These are phyloP conservation scores for Cosmorhoe ocellata DNA, from an alignment of 2,888 invertebrate species.

Conservation along the genomic window DNA sequence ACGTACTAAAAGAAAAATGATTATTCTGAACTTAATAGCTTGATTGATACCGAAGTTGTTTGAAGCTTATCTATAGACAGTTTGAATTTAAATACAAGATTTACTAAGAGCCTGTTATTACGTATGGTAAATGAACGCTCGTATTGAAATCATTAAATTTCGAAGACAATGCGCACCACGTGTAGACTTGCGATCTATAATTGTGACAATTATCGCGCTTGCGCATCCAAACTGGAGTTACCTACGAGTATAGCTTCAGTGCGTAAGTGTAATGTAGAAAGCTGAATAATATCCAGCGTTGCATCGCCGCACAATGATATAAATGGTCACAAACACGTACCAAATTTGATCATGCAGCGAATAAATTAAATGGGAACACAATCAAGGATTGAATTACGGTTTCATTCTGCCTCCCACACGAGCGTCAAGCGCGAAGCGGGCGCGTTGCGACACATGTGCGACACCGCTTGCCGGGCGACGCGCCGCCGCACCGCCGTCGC, in stretches of 20 bases:
- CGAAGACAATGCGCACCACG: constrained; percentile 39
- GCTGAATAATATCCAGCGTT: constrained; percentile 52
- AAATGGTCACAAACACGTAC: constrained; percentile 74
- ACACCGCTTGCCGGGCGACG: constrained; percentile 56
- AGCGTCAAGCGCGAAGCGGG: constrained; percentile 35
- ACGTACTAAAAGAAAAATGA: constrained; percentile 49
- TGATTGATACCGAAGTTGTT: constrained; percentile 60
- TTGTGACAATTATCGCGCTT: constrained; percentile 42
- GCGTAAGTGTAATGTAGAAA: constrained; percentile 46
- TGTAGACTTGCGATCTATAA: constrained; percentile 41
- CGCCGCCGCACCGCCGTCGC: constrained; percentile 39
- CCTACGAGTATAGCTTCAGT: constrained; percentile 36
- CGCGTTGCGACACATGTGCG: constrained; percentile 69
- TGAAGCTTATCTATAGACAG: constrained; percentile 43
- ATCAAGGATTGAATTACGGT: constrained; percentile 80
- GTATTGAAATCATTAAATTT: constrained; percentile 35
- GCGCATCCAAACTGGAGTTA: constrained; percentile 34
- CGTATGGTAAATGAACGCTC: constrained; percentile 45
- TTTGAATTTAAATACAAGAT: constrained; percentile 47
- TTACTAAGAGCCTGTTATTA: constrained; percentile 44
- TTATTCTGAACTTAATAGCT: constrained; percentile 54
- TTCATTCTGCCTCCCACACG: constrained; percentile 78
- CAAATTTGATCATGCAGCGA: constrained; percentile 78
- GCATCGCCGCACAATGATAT: constrained; percentile 57
- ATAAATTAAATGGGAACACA: constrained; percentile 80